A percentile compares a stretch with the other conserved stretches of the same genome.
phyloP scores from a whole-genome alignment of 2,797 vertebrate species.

The Megalops cyprinoides region DNA sequence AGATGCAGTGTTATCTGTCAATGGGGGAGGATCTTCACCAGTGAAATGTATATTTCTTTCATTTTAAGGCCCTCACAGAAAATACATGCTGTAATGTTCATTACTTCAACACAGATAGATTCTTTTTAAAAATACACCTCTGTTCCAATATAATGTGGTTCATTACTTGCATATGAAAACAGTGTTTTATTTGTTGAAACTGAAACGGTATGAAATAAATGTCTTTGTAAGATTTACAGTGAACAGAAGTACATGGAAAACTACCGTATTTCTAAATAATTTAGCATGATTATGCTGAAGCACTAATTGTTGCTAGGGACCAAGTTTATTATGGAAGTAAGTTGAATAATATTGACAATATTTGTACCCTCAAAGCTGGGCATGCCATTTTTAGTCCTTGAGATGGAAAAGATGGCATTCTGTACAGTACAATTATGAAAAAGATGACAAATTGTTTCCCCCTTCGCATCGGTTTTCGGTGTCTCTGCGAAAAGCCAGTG shows the following conservation, averaged over 20 bases:
- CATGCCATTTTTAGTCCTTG: background rate
- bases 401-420: background rate
- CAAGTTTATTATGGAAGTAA: background rate
- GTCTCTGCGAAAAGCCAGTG: background rate
- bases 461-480: background rate
- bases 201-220: background rate
- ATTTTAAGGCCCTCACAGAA: background rate
- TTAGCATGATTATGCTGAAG: background rate
- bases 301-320: background rate
- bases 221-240: background rate
- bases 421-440: background rate
- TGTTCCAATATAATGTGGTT: background rate
- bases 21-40: background rate
- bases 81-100: background rate
- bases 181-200: background rate
- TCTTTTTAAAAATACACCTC: background rate
- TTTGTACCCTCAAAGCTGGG: background rate
- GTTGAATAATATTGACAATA: background rate
- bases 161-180: background rate
- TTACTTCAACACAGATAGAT: background rate
- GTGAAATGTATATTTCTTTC: background rate
- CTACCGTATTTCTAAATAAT: background rate
- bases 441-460: background rate
- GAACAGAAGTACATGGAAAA: background rate
- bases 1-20: conserved; percentile 1